Evolutionary conservation across 64 coral and sea anemone genomes (phyloP), one percentile per base, ranked within the genome.

Genomic region (Catalaphyllia jardinei): DNA sequence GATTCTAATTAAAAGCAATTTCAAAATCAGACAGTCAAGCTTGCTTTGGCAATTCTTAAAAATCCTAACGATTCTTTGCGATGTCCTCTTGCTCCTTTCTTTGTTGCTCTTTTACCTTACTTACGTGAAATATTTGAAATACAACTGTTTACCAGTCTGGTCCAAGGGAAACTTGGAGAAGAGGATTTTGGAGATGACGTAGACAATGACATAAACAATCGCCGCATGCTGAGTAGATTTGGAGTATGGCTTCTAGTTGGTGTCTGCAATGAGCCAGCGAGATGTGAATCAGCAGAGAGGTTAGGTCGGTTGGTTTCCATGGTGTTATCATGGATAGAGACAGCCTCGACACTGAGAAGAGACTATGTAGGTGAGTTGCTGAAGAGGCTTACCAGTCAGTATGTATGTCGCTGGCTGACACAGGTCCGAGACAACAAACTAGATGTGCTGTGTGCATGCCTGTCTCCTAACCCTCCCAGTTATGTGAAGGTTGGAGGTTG

Each of bases 131-230:
- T 11, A 29, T 69, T 69, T 69, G 4, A 69, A 69, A 69, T 25
- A n/a, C n/a, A 7, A 18, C 12, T 15, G 6, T 62, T 28, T 30
- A 11, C 38, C 64, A 96, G 94, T 60, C 91, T 96, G 18, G 94
- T 78, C 19, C 78, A 80, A 90, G 82, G 89, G 22, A 90, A 93
- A 88, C 33, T 89, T 17, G 86, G 79, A 31, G 82, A 93, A 39
- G 91, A 92, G 20, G 88, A 93, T 74, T 80, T 78, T 24, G 94
- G 87, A 71, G 93, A 98, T 27, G 93, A 95, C 33, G 87, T 92
- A 1, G 96, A 98, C 71, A 94, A 98, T 67, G 93, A 95, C n/a
- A 89, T 98, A 20, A 98, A 98, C 93, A 89, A 92, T 65, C 89
- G 93, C 10, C 90, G 93, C 18, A 90, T 98, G 90, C 93, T 98